Base-by-base conservation (phyloP, 2,888 invertebrate genomes). In the Iphiclides podalirius region DNA sequence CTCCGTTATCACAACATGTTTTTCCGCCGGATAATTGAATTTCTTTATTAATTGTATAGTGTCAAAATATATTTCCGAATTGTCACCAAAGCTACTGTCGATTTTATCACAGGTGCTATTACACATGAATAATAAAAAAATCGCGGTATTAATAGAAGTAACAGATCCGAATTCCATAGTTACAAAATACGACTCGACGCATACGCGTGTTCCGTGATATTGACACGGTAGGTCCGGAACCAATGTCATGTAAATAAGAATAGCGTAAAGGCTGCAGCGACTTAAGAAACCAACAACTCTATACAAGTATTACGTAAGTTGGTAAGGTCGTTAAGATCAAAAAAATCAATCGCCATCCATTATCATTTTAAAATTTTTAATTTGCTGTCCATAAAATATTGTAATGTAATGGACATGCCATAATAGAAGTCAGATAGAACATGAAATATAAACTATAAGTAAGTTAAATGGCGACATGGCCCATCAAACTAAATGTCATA, bases 31-130 rank as follows among this genome's bases (percentile, higher is more conserved):
- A 45, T 75, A 72, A 33, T 75, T 74, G 50, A 78, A 75, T 54
- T 75, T 83, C 28, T 61, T 54, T 42, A 85, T 70, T n/a, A 86
- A 58, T 46, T 84, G 75, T 20, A 68, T 43, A 3, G 84, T 78
- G 58, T 84, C 67, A 42, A 81, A 68, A 59, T 72, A 72, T 14
- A 74, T 70, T 28, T 76, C 77, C 0, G 75, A 72, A 43, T 70
- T 60, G 1, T 44, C 54, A 46, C 73, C 66, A 57, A 57, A 67
- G 31, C 61, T 55, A 14, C 55, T 47, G 26, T 39, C 15, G 4
- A 15, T 31, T 41, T 9, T 35, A 37, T 58, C 34, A 20, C 37
- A 47, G 38, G 52, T 54, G 45, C 57, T 56, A 9, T 11, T 15
- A 33, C 23, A 13, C 23, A 51, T 17, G 35, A 36, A 28, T 13